Evolutionary conservation across 2,113 vertebrate species (phyloP).

Genomic region (Saguinus midas): DNA sequence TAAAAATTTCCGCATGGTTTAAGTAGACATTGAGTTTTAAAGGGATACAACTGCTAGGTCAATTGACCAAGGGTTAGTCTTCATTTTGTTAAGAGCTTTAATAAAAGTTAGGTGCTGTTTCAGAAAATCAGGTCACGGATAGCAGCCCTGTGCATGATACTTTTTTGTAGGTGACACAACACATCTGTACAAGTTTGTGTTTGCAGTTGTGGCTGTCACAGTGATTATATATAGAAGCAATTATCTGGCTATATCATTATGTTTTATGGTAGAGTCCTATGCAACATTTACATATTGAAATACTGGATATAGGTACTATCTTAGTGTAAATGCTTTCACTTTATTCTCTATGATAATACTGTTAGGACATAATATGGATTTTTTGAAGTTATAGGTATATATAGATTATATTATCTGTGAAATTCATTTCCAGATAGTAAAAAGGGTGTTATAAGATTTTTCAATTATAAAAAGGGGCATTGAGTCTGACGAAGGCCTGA

Average conservation of each 20-base stretch:
- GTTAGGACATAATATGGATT: constrained; percentile 38
- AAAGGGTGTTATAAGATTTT: constrained; percentile 13
- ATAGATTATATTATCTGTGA: constrained; percentile 64
- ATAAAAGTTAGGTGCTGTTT: not conserved
- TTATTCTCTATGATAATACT: constrained; percentile 27
- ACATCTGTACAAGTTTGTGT: constrained; percentile 19
- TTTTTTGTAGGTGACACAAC: constrained; percentile 23
- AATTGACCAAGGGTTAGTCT: not conserved
- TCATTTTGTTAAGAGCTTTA: not conserved
- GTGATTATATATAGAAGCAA: constrained; percentile 58
- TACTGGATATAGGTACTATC: not conserved
- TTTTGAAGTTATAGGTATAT: constrained; percentile 30
- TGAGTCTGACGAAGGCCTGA: not conserved
- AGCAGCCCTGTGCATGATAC: accelerated
- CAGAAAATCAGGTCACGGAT: not conserved
- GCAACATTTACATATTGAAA: constrained; percentile 60
- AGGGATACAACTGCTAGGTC: not conserved
- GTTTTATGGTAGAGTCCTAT: constrained; percentile 54
- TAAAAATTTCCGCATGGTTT: not conserved
- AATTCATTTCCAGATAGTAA: constrained; percentile 48
- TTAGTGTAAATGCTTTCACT: constrained; percentile 28
- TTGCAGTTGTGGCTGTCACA: not conserved
- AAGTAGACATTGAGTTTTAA: not conserved
- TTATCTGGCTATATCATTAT: constrained; percentile 56
- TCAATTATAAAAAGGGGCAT: not conserved